A percentile compares a stretch with the other conserved stretches of the same genome.
phyloP scores from a whole-genome alignment of 2,888 invertebrate genomes.

The Acanthoscelides obtectus region DNA sequence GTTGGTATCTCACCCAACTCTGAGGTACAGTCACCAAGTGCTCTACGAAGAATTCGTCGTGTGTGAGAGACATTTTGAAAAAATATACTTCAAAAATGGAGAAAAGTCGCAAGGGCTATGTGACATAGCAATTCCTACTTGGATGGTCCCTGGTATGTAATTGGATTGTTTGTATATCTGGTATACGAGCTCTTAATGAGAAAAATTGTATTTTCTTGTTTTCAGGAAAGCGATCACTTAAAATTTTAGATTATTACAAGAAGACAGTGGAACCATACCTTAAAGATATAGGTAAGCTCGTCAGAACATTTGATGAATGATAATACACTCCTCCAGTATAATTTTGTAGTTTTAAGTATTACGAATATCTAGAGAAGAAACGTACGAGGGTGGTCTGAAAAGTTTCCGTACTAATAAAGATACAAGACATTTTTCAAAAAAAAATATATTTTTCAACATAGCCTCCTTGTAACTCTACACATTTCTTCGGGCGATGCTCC shows the following conservation, averaged over 20 bases:
- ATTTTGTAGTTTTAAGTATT: no score
- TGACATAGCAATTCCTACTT: constrained; percentile 1
- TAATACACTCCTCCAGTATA: no score
- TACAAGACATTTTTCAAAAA: no score
- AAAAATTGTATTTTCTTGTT: background rate
- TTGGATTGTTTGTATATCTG: background rate
- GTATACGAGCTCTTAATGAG: no score
- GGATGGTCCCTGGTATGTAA: background rate
- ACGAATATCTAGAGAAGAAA: no score
- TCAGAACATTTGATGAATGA: no score
- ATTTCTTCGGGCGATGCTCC: no score
- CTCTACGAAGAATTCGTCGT: background rate
- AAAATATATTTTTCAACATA: no score
- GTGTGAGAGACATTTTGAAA: constrained; percentile 7
- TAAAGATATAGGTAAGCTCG: background rate
- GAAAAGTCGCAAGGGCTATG: background rate
- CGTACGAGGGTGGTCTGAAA: no score
- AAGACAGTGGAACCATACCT: background rate
- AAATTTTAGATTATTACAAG: background rate
- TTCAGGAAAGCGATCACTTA: background rate
- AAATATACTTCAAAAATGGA: background rate
- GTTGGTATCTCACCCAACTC: constrained; percentile 1
- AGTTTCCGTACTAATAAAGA: no score
- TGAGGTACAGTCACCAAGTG: background rate
- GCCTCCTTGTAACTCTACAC: no score